Percentiles rank a stretch among this genome's conserved stretches.
These are phyloP conservation scores for Cerastis rubricosa DNA, from an alignment of 2,888 invertebrate species.

Conservation along the genomic window DNA sequence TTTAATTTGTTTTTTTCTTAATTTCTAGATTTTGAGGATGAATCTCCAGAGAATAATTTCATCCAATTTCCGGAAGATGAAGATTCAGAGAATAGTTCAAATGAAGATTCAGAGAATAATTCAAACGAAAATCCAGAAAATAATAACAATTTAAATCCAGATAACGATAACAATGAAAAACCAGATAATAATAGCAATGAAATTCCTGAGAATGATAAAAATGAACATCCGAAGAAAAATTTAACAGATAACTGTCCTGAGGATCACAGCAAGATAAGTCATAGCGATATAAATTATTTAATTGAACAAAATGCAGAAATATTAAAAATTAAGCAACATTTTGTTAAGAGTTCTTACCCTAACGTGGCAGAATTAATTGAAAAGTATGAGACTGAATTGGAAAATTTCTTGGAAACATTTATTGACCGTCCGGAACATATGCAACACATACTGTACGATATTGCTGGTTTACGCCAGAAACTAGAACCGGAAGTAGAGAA, in stretches of 20 bases:
- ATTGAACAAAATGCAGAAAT: constrained; percentile 63
- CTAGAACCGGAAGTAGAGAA: constrained; percentile 64
- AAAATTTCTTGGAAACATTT: constrained; percentile 61
- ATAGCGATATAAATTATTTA: constrained; percentile 69
- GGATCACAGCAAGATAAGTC: constrained; percentile 54
- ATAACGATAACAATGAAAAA: too few relatives aligned
- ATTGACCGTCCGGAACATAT: constrained; percentile 71
- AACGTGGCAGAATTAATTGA: constrained; percentile 56
- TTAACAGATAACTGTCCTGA: constrained; percentile 15
- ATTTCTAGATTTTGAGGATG: neutral
- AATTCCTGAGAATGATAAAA: too few relatives aligned
- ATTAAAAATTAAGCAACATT: constrained; percentile 53
- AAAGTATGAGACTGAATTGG: constrained; percentile 56
- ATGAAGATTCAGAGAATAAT: neutral
- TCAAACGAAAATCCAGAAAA: neutral
- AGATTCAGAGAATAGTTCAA: too few relatives aligned
- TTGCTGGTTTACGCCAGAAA: constrained; percentile 55
- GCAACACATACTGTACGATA: constrained; percentile 71
- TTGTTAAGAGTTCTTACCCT: constrained; percentile 59
- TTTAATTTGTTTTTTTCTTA: constrained; percentile 5
- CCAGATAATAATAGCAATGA: neutral
- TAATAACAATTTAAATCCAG: neutral
- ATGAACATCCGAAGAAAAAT: neutral
- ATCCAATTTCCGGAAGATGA: neutral
- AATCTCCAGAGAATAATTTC: neutral